Conservation (phyloP, 92 coral and sea anemone species). For the Zoanthus sociatus region DNA sequence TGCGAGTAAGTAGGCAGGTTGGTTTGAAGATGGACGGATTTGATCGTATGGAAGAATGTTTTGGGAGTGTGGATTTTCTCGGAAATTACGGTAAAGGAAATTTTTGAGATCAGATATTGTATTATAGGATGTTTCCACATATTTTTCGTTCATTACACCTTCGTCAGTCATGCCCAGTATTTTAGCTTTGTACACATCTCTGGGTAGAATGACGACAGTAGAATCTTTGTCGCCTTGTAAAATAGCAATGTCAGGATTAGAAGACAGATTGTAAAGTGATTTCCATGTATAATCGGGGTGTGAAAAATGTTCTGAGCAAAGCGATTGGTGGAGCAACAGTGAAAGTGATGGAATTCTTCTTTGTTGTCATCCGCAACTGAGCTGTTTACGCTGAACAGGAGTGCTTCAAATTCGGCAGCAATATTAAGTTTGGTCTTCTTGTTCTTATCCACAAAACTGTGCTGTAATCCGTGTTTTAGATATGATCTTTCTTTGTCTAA, state of each 20-base stretch:
- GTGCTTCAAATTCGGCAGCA: not conserved
- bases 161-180: not conserved
- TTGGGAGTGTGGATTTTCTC: not conserved
- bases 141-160: not conserved
- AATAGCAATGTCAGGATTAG: slow-evolving; percentile 34
- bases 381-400: not conserved
- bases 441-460: not conserved
- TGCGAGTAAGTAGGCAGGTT: not conserved
- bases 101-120: slow-evolving; percentile 4
- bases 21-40: slow-evolving; percentile 20
- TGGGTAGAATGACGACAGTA: slow-evolving; percentile 22
- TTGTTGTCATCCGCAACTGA: not conserved
- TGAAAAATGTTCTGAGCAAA: slow-evolving; percentile 9
- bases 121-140: slow-evolving; percentile 1
- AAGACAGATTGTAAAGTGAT: not conserved
- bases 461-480: too few species aligned
- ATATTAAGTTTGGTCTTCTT: not conserved
- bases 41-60: not conserved
- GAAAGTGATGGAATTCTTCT: not conserved
- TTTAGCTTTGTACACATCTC: not conserved
- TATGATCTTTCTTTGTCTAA: too few species aligned
- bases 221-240: slow-evolving; percentile 43
- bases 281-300: not conserved
- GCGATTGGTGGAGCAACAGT: not conserved
- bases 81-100: slow-evolving; percentile 8